Conservation (phyloP, 2,797 vertebrate genomes). For the Bovichtus diacanthus region DNA sequence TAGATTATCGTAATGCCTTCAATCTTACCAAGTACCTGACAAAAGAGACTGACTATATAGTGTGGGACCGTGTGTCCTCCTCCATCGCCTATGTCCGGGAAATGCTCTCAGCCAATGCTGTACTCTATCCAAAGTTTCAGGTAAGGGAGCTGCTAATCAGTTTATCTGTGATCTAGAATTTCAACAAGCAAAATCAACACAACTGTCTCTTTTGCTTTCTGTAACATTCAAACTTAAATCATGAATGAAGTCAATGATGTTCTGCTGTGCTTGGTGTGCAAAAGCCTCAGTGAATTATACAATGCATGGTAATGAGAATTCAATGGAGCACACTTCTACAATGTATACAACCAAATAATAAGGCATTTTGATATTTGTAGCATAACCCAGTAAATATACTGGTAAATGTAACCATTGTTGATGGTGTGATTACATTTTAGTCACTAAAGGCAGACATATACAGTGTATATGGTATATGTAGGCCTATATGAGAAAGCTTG, state of each 20-base stretch:
- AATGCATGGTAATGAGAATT: background rate
- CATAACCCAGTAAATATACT: no score
- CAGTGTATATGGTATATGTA: no score
- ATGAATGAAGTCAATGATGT: background rate
- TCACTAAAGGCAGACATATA: background rate
- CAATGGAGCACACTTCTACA: background rate
- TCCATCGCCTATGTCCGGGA: constrained; percentile 88
- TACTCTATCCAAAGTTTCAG: constrained; percentile 89
- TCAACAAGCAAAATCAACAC: background rate
- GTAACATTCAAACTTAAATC: background rate
- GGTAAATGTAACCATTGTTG: background rate
- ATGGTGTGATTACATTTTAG: background rate
- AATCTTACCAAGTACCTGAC: constrained; percentile 90
- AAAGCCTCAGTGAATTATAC: background rate
- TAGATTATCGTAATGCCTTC: constrained; percentile 88
- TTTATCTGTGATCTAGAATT: background rate
- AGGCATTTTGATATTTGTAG: no score
- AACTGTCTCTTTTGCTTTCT: background rate
- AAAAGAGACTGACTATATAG: constrained; percentile 88
- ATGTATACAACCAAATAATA: no score
- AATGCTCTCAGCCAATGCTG: constrained; percentile 88
- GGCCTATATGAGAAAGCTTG: background rate
- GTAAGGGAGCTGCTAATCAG: no score
- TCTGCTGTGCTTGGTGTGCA: background rate
- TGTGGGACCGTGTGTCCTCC: constrained; percentile 88